A percentile compares a stretch with the other conserved stretches of the same genome.
phyloP scores from a whole-genome alignment of 2,797 vertebrate species.

The Acanthiza pusilla region DNA sequence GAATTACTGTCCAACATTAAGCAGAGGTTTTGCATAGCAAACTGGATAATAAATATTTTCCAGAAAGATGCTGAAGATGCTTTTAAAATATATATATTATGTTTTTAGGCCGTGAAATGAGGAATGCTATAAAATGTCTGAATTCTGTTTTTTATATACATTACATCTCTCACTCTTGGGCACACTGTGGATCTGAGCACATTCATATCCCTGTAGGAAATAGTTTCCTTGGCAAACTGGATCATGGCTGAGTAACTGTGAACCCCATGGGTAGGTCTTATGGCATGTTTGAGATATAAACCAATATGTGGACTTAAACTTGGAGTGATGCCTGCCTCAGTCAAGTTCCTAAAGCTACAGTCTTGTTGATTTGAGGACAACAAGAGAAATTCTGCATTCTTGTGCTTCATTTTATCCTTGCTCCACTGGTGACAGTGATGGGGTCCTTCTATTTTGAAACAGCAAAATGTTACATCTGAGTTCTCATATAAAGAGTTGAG shows the following conservation, averaged over 20 bases:
- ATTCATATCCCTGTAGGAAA: neutral
- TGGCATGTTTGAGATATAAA: neutral
- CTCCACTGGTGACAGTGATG: neutral
- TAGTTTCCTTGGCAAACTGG: neutral
- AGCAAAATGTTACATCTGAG: neutral
- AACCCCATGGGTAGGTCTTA: neutral
- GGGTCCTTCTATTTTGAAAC: neutral
- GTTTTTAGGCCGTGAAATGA: neutral
- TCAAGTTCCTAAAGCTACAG: neutral
- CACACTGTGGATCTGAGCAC: neutral
- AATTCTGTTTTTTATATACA: neutral
- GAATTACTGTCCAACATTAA: constrained; percentile 15
- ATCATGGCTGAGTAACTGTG: neutral
- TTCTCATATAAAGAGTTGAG: neutral
- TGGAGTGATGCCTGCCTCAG: neutral
- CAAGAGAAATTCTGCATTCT: neutral
- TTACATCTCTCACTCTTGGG: neutral
- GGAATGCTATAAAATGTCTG: neutral
- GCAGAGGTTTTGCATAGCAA: neutral
- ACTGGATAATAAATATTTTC: neutral
- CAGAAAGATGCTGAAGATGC: neutral
- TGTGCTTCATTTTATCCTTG: neutral
- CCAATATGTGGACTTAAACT: neutral
- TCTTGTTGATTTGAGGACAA: neutral
- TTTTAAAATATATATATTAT: neutral